Conservation (phyloP, 2,113 vertebrate species). For the Bombycilla garrulus region DNA sequence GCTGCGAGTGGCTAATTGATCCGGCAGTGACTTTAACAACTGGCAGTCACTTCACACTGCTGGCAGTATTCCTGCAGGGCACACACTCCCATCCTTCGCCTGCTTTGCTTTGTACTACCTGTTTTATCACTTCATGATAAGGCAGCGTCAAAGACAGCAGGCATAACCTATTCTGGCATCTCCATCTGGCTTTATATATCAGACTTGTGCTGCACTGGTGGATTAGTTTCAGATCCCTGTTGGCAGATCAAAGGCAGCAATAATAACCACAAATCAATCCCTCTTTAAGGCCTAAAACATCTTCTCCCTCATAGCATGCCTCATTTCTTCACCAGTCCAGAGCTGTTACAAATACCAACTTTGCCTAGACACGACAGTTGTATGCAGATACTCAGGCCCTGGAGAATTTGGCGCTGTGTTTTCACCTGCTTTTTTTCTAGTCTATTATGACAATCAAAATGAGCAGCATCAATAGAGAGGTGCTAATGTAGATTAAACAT, state of each 20-base stretch:
- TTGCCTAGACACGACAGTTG: not conserved
- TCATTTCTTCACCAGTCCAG: not conserved
- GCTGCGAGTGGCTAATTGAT: not conserved
- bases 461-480: not conserved
- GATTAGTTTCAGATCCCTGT: constrained; percentile 52
- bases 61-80: not conserved
- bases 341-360: constrained; percentile 9
- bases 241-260: constrained; percentile 49
- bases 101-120: not conserved
- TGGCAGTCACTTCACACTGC: not conserved
- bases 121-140: constrained; percentile 20
- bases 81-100: not conserved
- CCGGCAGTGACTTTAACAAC: not conserved
- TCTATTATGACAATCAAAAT: not conserved
- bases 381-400: not conserved
- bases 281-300: constrained; percentile 34
- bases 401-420: not conserved
- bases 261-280: constrained; percentile 65
- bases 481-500: not conserved
- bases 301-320: not conserved
- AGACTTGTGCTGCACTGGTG: constrained; percentile 17
- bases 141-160: not conserved
- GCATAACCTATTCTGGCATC: constrained; percentile 44
- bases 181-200: constrained; percentile 42
- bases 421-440: not conserved